Evolutionary conservation across 2,888 invertebrate genomes (phyloP).

Genomic region (Campoletis raptor): DNA sequence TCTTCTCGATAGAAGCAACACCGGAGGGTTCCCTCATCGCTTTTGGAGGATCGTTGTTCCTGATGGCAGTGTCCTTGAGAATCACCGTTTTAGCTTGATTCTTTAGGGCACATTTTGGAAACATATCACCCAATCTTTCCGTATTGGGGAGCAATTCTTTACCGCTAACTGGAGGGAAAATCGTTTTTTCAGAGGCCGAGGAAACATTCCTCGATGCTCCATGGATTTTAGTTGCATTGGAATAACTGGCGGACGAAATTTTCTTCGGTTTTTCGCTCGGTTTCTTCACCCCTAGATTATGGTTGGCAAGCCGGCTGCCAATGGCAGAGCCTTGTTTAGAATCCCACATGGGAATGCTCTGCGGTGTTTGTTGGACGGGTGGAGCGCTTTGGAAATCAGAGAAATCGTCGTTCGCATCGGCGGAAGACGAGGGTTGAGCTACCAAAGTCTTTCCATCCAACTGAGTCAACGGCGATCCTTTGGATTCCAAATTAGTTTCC

Average conservation of each 20-base stretch:
- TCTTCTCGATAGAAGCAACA: conserved; percentile 49
- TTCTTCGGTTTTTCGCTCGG: conserved; percentile 79
- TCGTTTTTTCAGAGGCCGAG: conserved; percentile 12
- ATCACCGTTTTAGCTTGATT: conserved; percentile 82
- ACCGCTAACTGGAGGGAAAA: not conserved
- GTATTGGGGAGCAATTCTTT: conserved; percentile 49
- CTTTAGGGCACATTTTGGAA: conserved; percentile 83
- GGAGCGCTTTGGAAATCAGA: conserved; percentile 85
- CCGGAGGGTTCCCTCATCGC: conserved; percentile 50
- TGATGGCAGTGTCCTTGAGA: conserved; percentile 82
- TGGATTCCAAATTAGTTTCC: conserved; percentile 6
- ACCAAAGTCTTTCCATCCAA: conserved; percentile 22
- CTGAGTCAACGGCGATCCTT: not conserved
- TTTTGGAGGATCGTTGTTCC: conserved; percentile 78
- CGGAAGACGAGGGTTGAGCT: conserved; percentile 47
- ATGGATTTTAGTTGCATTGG: conserved; percentile 36
- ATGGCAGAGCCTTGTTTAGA: conserved; percentile 83
- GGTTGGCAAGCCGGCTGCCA: conserved; percentile 85
- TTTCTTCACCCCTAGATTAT: conserved; percentile 84
- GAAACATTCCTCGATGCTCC: not conserved
- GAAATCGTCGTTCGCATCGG: conserved; percentile 84
- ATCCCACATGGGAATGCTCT: conserved; percentile 79
- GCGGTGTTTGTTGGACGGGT: conserved; percentile 52
- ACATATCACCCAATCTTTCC: conserved; percentile 76
- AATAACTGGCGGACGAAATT: conserved; percentile 61